Base-by-base conservation (phyloP, 2,113 vertebrate genomes). In the Tupaia chinensis region DNA sequence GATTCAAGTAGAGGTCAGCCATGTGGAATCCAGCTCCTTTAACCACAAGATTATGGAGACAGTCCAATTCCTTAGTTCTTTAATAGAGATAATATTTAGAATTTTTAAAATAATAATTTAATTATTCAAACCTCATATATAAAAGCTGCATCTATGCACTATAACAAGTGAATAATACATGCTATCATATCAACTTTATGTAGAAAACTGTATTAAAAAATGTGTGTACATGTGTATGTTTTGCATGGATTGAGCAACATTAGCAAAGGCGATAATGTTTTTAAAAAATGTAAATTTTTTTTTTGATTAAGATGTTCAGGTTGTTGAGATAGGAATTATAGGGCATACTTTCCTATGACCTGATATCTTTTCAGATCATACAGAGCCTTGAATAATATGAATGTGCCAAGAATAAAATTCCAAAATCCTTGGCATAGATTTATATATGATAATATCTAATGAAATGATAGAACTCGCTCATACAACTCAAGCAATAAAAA, bases 271-370 rank as follows among this genome's bases (percentile, higher is more conserved):
- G 9, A 8, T 44, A 83, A 74, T 80, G 13, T 54, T 93, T 94
- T 94, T 73, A 84, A 15, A 66, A 72, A 34, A 92, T 65, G 44
- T 22, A 84, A 73, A 15, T 22, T 44, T 60, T 78, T 94, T 70
- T 70, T 68, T n/a, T 95, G 65, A 88, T 15, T 79, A 92, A 88
- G 77, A 63, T 61, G 44, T 73, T 80, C 73, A 89, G 63, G 60
- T 1, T 63, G 7, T 32, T 86, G 8, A 72, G 16, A 70, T 69
- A 72, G 60, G 22, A 91, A 84, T 82, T 89, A 68, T 73, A 81
- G 13, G 53, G 11, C 4, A 44, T 56, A 68, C 0, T 69, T 91
- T 74, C 88, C 27, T 73, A 85, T 58, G 5, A 15, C 60, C 15
- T 85, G 22, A 58, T 53, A 25, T 53, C 10, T 87, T 87, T 90